Evolutionary conservation across 2,113 vertebrate genomes (phyloP).

Genomic region (Ammodytes marinus): DNA sequence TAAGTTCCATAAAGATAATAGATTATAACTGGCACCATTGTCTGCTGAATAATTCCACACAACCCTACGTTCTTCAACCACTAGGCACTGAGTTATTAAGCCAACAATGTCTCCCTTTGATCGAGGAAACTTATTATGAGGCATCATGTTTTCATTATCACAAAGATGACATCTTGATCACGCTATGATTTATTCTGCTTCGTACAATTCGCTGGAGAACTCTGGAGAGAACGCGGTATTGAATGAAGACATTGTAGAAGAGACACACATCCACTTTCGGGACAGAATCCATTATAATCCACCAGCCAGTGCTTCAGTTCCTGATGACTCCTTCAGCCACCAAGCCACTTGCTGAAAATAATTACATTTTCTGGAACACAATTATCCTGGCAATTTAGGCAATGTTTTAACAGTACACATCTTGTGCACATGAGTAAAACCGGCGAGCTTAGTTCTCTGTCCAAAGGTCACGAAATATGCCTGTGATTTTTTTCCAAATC

Average conservation of each 20-base stretch:
- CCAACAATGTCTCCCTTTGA: conserved; percentile 60
- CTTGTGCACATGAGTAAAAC: conserved; percentile 36
- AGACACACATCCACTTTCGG: conserved; percentile 66
- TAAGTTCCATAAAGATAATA: conserved; percentile 35
- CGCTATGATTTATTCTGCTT: conserved; percentile 77
- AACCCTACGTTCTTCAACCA: conserved; percentile 21
- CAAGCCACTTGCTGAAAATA: conserved; percentile 62
- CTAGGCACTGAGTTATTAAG: conserved; percentile 66
- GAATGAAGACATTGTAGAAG: conserved; percentile 38
- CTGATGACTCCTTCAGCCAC: conserved; percentile 62
- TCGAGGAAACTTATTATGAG: conserved; percentile 75
- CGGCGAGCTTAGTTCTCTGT: not conserved
- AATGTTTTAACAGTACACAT: conserved; percentile 54
- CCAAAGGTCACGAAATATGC: not conserved
- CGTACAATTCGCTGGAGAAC: conserved; percentile 72
- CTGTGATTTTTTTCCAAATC: no score
- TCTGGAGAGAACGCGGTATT: conserved; percentile 44
- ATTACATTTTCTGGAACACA: conserved; percentile 68
- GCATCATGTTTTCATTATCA: conserved; percentile 81
- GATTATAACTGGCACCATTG: conserved; percentile 50
- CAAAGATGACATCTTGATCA: conserved; percentile 81
- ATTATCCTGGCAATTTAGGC: conserved; percentile 72
- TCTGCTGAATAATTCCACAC: conserved; percentile 41
- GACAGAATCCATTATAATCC: conserved; percentile 77
- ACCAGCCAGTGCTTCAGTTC: conserved; percentile 75